Evolutionary conservation across 2,113 vertebrate species (phyloP).

Genomic region (Cercopithecus mona): DNA sequence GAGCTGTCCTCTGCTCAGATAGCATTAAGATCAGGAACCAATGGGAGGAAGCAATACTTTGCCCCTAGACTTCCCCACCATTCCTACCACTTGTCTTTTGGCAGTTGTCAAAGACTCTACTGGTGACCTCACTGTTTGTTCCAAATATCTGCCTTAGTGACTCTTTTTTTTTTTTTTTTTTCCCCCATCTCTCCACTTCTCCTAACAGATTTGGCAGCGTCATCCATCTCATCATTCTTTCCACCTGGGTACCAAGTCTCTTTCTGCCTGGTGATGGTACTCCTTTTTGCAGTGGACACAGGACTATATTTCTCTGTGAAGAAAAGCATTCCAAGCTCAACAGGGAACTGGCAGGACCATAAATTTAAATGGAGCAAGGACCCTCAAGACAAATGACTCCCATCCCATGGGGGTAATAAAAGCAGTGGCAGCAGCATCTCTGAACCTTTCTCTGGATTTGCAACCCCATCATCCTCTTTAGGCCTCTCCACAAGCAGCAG

Average conservation of each 20-base stretch:
- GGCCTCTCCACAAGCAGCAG: neutral
- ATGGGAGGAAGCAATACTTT: neutral
- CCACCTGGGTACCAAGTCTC: neutral
- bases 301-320: slow-evolving; percentile 39
- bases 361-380: neutral
- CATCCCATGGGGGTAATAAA: too few species aligned
- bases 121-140: neutral
- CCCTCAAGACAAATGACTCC: neutral
- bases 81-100: neutral
- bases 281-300: slow-evolving; percentile 57
- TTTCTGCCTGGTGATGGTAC: slow-evolving; percentile 44
- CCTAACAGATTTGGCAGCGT: accelerated
- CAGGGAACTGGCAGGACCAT: too few species aligned
- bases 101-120: neutral
- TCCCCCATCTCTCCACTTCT: neutral
- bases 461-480: neutral
- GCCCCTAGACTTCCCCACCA: neutral
- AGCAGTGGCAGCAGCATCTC: neutral
- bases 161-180: neutral
- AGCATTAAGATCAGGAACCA: neutral
- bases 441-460: neutral
- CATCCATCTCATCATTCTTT: accelerated
- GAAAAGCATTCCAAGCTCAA: neutral
- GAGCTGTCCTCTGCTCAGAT: too few species aligned
- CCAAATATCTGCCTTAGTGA: neutral